These are phyloP conservation scores for Metacarcinus magister DNA, from an alignment of 2,888 invertebrate genomes.

Conservation along the genomic window DNA sequence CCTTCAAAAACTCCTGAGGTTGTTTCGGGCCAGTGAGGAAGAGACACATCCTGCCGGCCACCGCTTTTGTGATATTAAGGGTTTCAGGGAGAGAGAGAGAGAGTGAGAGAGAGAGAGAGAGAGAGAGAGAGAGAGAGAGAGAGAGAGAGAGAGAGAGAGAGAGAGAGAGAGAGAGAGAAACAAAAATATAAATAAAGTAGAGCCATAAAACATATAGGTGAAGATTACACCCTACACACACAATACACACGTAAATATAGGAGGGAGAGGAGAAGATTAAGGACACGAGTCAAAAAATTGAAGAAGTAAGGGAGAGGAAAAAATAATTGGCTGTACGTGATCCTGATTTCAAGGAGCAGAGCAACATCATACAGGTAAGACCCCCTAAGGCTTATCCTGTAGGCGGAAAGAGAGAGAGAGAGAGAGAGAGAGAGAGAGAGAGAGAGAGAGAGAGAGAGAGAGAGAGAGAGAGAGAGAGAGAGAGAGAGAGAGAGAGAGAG, in stretches of 20 bases:
- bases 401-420: neutral
- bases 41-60: neutral
- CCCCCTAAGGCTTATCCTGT: neutral
- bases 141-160: neutral
- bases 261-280: neutral
- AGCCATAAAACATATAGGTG: no score
- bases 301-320: neutral
- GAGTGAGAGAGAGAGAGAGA: no score
- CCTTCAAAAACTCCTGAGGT: neutral
- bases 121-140: neutral
- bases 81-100: no score
- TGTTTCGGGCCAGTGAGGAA: neutral
- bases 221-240: neutral
- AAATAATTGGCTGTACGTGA: neutral
- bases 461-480: neutral
- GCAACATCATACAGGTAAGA: neutral
- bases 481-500: neutral
- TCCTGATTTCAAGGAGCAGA: neutral
- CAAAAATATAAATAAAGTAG: neutral
- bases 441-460: neutral
- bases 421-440: slow-evolving; percentile 26
- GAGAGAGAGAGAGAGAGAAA: neutral
- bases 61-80: no score
- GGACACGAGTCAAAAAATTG: neutral
- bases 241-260: neutral